A percentile compares a stretch with the other conserved stretches of the same genome.
Conservation (phyloP, 2,797 vertebrate species). For the Chaunax sp. region DNA sequence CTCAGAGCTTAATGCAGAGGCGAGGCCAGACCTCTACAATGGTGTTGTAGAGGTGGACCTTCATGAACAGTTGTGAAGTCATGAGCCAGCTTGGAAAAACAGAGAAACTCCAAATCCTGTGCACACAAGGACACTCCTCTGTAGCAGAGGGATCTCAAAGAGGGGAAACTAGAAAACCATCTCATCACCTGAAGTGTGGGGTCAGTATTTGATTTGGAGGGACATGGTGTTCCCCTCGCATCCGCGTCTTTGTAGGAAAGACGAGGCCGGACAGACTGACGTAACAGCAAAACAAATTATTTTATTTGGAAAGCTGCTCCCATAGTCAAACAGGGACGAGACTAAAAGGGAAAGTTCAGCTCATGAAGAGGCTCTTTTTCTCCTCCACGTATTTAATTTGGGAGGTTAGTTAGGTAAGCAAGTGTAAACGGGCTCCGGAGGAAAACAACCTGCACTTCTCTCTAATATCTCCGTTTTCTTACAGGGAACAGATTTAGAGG, state of each 20-base stretch:
- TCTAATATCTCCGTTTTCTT: neutral
- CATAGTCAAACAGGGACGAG: constrained; percentile 75
- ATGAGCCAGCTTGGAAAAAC: constrained; percentile 71
- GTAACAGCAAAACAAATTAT: constrained; percentile 80
- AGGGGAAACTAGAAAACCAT: constrained; percentile 27
- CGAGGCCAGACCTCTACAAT: constrained; percentile 10
- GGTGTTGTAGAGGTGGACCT: too few species aligned
- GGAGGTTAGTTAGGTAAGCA: constrained; percentile 72
- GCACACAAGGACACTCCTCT: constrained; percentile 66
- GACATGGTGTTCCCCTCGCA: constrained; percentile 42
- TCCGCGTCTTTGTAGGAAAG: constrained; percentile 28
- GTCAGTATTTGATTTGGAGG: constrained; percentile 76
- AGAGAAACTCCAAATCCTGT: constrained; percentile 46
- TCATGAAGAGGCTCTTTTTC: constrained; percentile 76
- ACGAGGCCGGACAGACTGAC: constrained; percentile 50
- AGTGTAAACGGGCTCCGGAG: constrained; percentile 59
- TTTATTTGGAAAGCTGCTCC: constrained; percentile 81
- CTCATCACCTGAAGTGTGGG: constrained; percentile 40
- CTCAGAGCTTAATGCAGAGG: neutral
- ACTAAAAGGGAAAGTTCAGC: constrained; percentile 69
- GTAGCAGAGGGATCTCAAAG: neutral
- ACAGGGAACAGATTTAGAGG: constrained; percentile 39
- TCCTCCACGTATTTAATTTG: constrained; percentile 71
- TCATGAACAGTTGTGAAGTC: constrained; percentile 26
- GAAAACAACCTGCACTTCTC: constrained; percentile 66